These are phyloP conservation scores for Trichechus manatus DNA, from an alignment of 2,113 vertebrate genomes.

Conservation along the genomic window DNA sequence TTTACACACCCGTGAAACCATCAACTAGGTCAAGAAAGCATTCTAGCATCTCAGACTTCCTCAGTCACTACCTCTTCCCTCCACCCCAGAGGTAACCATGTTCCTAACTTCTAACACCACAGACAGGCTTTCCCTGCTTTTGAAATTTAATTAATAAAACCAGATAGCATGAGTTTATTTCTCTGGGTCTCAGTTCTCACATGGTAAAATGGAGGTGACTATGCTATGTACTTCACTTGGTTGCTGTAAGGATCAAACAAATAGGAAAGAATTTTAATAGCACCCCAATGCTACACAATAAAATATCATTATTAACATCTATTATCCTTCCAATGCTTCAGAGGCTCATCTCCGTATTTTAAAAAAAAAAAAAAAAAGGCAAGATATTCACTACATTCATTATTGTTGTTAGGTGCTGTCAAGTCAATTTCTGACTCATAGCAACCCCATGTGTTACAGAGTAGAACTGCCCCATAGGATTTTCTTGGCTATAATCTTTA, in stretches of 20 bases:
- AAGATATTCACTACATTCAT: background rate
- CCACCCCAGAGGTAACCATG: background rate
- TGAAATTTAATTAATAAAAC: background rate
- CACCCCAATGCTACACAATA: background rate
- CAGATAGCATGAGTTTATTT: slow-evolving; percentile 9
- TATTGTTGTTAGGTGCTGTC: background rate
- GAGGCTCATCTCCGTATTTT: background rate
- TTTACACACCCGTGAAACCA: background rate
- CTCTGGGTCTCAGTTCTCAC: background rate
- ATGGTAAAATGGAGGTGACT: background rate
- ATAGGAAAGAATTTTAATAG: background rate
- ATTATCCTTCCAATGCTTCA: background rate
- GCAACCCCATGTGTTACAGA: background rate
- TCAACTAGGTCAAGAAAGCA: background rate
- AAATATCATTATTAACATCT: background rate
- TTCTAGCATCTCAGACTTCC: background rate
- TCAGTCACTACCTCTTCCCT: background rate
- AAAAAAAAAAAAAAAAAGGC: background rate
- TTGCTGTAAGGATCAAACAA: slow-evolving; percentile 6
- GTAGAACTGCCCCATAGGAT: background rate
- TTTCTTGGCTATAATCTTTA: background rate
- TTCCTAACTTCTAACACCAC: background rate
- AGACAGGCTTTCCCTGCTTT: background rate
- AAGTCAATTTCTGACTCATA: too few relatives aligned
- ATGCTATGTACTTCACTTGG: background rate